phyloP scores from a whole-genome alignment of 2,888 invertebrate genomes.

The Diadegma fenestrale region DNA sequence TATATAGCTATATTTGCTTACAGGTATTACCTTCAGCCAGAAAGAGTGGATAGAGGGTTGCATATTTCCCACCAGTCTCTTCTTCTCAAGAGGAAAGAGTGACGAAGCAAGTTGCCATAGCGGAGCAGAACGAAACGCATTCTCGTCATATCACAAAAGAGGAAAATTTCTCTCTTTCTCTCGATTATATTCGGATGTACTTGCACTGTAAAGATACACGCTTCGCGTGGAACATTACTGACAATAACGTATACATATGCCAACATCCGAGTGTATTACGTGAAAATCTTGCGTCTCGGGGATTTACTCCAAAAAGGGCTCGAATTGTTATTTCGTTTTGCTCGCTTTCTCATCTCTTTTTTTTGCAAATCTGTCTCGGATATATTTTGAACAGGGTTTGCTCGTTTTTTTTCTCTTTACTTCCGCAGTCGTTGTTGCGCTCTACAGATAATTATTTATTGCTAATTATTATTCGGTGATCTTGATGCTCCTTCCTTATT shows the following conservation, averaged over 20 bases:
- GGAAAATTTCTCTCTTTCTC: slow-evolving; percentile 3
- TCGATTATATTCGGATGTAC: slow-evolving; percentile 42
- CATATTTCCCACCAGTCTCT: not conserved
- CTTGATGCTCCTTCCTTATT: not conserved
- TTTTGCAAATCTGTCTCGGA: not conserved
- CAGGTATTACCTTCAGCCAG: slow-evolving; percentile 27
- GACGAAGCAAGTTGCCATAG: slow-evolving; percentile 33
- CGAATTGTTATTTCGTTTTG: not conserved
- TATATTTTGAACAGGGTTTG: not conserved
- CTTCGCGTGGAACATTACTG: slow-evolving; percentile 29
- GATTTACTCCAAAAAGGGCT: not conserved
- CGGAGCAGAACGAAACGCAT: slow-evolving; percentile 15
- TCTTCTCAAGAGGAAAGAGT: slow-evolving; percentile 12
- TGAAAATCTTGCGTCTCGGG: not conserved
- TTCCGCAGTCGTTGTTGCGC: too few species aligned
- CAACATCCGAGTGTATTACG: slow-evolving; percentile 18
- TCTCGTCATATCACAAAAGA: slow-evolving; percentile 26
- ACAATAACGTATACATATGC: slow-evolving; percentile 26
- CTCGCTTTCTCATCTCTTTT: not conserved
- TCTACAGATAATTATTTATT: not conserved
- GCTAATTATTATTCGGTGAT: not conserved
- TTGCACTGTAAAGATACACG: slow-evolving; percentile 39
- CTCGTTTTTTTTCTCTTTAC: too few species aligned
- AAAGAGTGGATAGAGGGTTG: slow-evolving; percentile 14
- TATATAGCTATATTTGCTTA: slow-evolving; percentile 1